Conservation (phyloP, 2,888 invertebrate genomes). For the Archips crataeganus region DNA sequence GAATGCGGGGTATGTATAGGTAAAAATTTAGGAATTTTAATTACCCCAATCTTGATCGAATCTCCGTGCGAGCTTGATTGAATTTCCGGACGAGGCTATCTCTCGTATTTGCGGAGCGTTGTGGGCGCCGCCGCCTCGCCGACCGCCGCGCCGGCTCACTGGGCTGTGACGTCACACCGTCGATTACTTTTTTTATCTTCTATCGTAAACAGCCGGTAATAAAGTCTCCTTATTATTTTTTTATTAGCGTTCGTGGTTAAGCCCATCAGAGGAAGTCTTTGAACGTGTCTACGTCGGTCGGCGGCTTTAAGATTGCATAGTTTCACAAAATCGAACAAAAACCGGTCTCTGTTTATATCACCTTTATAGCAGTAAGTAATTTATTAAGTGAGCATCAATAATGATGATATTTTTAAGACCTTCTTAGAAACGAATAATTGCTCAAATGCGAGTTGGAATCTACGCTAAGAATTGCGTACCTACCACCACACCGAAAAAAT, state of each 20-base stretch:
- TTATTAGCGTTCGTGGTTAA: slow-evolving; percentile 50
- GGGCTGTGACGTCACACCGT: slow-evolving; percentile 79
- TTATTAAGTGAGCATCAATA: too few relatives aligned
- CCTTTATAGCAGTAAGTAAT: too few relatives aligned
- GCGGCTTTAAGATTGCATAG: slow-evolving; percentile 5
- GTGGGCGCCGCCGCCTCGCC: slow-evolving; percentile 61
- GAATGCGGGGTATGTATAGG: slow-evolving; percentile 48
- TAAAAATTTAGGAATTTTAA: slow-evolving; percentile 79
- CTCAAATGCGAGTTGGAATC: too few relatives aligned
- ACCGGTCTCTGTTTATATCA: not conserved
- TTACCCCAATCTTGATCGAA: slow-evolving; percentile 82
- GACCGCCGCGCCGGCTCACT: slow-evolving; percentile 73
- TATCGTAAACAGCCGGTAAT: slow-evolving; percentile 77
- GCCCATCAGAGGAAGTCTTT: slow-evolving; percentile 32
- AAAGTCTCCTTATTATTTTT: slow-evolving; percentile 67
- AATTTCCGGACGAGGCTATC: slow-evolving; percentile 80
- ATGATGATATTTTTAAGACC: too few relatives aligned
- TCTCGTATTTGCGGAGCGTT: slow-evolving; percentile 77
- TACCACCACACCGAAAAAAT: too few relatives aligned
- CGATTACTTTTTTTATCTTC: slow-evolving; percentile 74
- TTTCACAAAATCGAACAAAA: not conserved
- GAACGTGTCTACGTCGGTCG: slow-evolving; percentile 31
- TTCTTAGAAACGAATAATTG: too few relatives aligned
- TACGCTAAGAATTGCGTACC: too few relatives aligned
- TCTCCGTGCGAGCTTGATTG: slow-evolving; percentile 81